A percentile compares a stretch with the other conserved stretches of the same genome.
Evolutionary conservation across 2,113 vertebrate genomes (phyloP).

Genomic region (Hirundichthys speculiger): DNA sequence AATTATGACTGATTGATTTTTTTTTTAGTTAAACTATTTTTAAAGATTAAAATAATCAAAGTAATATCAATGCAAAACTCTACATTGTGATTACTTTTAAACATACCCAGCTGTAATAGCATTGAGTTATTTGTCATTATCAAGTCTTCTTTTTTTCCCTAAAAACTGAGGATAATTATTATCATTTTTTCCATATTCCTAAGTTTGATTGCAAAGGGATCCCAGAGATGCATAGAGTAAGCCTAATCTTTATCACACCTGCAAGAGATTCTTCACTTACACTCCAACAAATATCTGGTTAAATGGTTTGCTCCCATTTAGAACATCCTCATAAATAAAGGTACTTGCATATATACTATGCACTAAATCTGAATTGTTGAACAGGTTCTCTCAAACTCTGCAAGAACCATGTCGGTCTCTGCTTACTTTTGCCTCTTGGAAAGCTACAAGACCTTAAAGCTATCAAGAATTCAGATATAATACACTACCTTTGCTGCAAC

Average conservation of each 20-base stretch:
- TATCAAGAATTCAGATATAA: conserved; percentile 87
- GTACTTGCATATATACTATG: not conserved
- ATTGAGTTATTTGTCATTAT: not conserved
- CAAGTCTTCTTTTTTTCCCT: too few species aligned
- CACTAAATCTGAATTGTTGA: conserved; percentile 8
- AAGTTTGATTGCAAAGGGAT: not conserved
- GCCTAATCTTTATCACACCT: not conserved
- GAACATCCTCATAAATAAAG: not conserved
- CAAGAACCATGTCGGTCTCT: not conserved
- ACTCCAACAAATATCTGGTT: not conserved
- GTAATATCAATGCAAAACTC: too few species aligned
- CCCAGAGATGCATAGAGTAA: not conserved
- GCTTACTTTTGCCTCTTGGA: conserved; percentile 30
- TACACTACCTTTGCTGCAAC: conserved; percentile 87
- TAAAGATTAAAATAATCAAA: too few species aligned
- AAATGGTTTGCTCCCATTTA: not conserved
- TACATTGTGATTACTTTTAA: too few species aligned
- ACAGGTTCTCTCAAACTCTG: conserved; percentile 19
- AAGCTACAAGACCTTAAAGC: conserved; percentile 40
- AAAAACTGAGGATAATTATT: too few species aligned
- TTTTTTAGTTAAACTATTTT: too few species aligned
- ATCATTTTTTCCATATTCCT: too few species aligned
- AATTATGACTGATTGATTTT: too few species aligned
- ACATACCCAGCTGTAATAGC: too few species aligned
- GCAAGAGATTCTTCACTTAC: not conserved